A percentile compares a stretch with the other conserved stretches of the same genome.
Evolutionary conservation across 1,140 invertebrate species (phyloP).

Genomic region (Notospermus geniculatus): DNA sequence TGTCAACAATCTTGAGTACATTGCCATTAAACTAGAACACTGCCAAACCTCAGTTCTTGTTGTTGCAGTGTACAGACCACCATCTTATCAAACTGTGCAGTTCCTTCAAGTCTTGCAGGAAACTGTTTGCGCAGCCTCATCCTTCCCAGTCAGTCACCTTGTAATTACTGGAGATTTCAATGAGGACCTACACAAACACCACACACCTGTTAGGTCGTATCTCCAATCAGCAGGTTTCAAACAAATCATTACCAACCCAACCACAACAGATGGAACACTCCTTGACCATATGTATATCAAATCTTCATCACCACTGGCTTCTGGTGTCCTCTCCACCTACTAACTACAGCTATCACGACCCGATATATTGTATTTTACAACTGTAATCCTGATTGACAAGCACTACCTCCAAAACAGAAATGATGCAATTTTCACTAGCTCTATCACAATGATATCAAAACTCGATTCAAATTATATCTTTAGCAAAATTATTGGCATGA

Average conservation of each 20-base stretch:
- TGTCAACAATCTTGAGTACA: slow-evolving; percentile 4
- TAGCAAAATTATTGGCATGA: no score
- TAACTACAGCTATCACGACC: slow-evolving; percentile 24
- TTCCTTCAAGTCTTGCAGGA: slow-evolving; percentile 1
- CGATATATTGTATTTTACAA: not conserved
- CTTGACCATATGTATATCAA: slow-evolving; percentile 15
- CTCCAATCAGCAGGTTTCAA: slow-evolving; percentile 9
- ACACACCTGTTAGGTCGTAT: not conserved
- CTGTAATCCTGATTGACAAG: no score
- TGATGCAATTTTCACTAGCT: no score
- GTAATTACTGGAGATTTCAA: slow-evolving; percentile 22
- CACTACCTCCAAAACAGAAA: no score
- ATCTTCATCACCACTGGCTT: not conserved
- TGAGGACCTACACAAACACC: not conserved
- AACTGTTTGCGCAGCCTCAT: not conserved
- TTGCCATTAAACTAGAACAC: not conserved
- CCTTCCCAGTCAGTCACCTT: not conserved
- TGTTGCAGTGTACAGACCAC: slow-evolving; percentile 17
- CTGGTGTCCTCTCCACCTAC: slow-evolving; percentile 12
- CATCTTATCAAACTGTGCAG: slow-evolving; percentile 1
- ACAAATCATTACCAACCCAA: slow-evolving; percentile 9
- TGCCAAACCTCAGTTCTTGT: not conserved
- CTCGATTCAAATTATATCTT: no score
- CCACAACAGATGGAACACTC: slow-evolving; percentile 11
- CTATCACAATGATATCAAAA: no score